Evolutionary conservation across 2,113 vertebrate species (phyloP), one percentile per base, ranked within the genome.

Genomic region (Anseranas semipalmata): DNA sequence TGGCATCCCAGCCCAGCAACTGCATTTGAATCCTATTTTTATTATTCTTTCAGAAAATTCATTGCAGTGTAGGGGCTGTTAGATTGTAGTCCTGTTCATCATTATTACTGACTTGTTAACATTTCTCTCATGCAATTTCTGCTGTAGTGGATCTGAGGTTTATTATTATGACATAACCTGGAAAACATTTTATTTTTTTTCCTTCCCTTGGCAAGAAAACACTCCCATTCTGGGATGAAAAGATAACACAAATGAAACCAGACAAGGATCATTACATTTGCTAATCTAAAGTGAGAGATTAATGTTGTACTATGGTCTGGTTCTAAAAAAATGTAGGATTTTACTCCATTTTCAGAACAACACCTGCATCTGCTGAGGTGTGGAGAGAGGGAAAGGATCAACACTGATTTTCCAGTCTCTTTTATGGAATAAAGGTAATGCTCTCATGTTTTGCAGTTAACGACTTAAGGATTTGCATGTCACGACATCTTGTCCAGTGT

Each of bases 361-460:
- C 96, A 96, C 94, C 94, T 95, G 94, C 68, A 68, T 95, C 85
- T 97, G 83, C 90, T 96, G 88, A 94, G 81, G 35, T 85, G 56
- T 66, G 66, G 74, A 87, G 39, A 93, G 74, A 85, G 16, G 19
- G 18, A 83, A 91, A 85, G 58, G 74, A 79, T 87, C 53, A 70
- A 90, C 94, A 94, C 80, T 65, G 79, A 90, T 97, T 97, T 98
- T 97, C 95, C 92, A 97, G 95, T 73, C 91, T 96, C 91, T 93
- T 95, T 97, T 94, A 96, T 95, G 95, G 96, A 97, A 96, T 86
- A 94, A 92, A 91, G 33, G 90, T 96, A 97, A 73, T 33, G 83
- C 77, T 96, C 92, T 95, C 95, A 95, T 96, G 92, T 97, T 97
- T 97, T 96, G 88, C 77, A 95, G 41, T 94, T 95, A 97, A 95